These are phyloP conservation scores for Gymnocypris eckloni DNA, from an alignment of 2,797 vertebrate genomes.

Conservation along the genomic window DNA sequence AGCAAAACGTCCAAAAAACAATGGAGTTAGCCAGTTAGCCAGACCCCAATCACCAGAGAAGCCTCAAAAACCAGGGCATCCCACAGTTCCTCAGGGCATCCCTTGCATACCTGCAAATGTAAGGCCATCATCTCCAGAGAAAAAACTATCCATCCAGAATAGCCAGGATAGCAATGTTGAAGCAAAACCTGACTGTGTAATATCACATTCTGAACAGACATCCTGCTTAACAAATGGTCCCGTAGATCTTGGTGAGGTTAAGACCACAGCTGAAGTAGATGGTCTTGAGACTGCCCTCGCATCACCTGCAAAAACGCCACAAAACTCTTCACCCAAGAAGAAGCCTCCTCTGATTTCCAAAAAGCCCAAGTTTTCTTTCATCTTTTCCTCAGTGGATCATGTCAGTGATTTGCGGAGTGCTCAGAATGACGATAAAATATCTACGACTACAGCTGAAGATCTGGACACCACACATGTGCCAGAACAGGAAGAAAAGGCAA, in stretches of 20 bases:
- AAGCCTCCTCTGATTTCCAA: conserved; percentile 90
- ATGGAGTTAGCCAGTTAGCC: conserved; percentile 63
- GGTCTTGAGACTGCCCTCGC: neutral
- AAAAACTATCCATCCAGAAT: conserved; percentile 61
- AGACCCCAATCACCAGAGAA: conserved; percentile 69
- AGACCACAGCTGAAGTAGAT: conserved; percentile 27
- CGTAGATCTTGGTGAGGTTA: conserved; percentile 24
- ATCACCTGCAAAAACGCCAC: conserved; percentile 62
- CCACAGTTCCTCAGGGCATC: conserved; percentile 49
- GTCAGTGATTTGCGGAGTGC: conserved; percentile 64
- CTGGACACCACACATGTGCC: conserved; percentile 66
- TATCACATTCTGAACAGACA: conserved; percentile 43
- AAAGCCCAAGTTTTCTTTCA: conserved; percentile 89
- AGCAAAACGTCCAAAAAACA: conserved; percentile 76
- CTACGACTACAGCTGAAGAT: conserved; percentile 66
- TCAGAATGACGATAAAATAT: conserved; percentile 60
- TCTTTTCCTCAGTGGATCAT: conserved; percentile 74
- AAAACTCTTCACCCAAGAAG: conserved; percentile 78
- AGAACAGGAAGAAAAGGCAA: conserved; percentile 68
- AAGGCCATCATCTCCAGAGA: conserved; percentile 72
- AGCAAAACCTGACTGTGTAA: conserved; percentile 26
- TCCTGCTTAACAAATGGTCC: conserved; percentile 52
- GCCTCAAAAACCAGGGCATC: conserved; percentile 63
- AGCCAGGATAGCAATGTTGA: neutral
- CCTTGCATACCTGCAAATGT: conserved; percentile 58